A percentile compares a stretch with the other conserved stretches of the same genome.
phyloP scores from a whole-genome alignment of 2,888 invertebrate species.

The Abrostola triplasia region DNA sequence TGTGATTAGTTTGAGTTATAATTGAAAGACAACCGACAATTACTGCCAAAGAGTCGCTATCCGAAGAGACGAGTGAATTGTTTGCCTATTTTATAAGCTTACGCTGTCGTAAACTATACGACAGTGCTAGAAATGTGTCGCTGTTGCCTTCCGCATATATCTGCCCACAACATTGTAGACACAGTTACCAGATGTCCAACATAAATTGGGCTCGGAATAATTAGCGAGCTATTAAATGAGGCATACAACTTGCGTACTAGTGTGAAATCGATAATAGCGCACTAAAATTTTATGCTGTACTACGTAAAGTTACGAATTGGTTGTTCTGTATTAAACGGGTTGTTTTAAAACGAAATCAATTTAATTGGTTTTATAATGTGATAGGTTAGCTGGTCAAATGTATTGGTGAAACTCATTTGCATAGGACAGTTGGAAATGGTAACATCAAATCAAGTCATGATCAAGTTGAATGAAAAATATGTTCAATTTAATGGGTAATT shows the following conservation, averaged over 20 bases:
- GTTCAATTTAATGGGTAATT: no score
- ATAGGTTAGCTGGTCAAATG: not conserved
- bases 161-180: constrained; percentile 29
- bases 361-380: constrained; percentile 32
- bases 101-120: constrained; percentile 38
- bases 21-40: not conserved
- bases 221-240: constrained; percentile 77
- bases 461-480: not conserved
- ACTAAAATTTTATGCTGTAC: constrained; percentile 62
- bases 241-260: constrained; percentile 69
- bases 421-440: not conserved
- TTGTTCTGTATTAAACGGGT: constrained; percentile 48
- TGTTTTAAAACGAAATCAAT: constrained; percentile 46
- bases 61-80: not conserved
- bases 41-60: not conserved
- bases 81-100: constrained; percentile 25
- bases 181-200: constrained; percentile 50
- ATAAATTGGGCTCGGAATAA: constrained; percentile 63
- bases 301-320: constrained; percentile 44
- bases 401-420: no score
- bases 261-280: constrained; percentile 73
- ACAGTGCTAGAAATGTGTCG: constrained; percentile 34
- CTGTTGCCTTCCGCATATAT: constrained; percentile 40
- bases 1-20: not conserved
- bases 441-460: not conserved